Evolutionary conservation across 2,888 invertebrate species (phyloP), one percentile per base, ranked within the genome.

Genomic region (Atethmia centrago): DNA sequence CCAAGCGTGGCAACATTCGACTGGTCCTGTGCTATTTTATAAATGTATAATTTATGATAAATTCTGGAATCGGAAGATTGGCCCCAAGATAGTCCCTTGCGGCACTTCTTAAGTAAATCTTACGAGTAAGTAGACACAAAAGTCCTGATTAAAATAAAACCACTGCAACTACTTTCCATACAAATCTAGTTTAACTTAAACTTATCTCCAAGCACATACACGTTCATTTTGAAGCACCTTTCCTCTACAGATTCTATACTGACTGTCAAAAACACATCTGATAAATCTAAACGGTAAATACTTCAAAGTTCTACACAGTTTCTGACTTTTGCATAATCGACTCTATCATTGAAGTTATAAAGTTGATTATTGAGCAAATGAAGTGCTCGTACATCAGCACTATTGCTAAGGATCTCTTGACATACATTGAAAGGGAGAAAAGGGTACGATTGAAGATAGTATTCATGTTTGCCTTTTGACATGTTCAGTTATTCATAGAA

Each of bases 401-500:
- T 88, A 87, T 88, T 87, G 80, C 82, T 77, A 83, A 90, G 82
- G 74, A 84, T 82, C 86, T 86, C 87, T 90, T 85, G 86, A 86
- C 87, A 85, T 75, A 87, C 75, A 83, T 86, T 82, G 83, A 84
- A 85, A 85, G 83, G 83, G 78, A 85, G 87, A 85, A 89, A 89
- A 86, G 87, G 87, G 87, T 89, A 89, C 87, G 92, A 93, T 94
- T 89, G 80, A 69, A 92, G 94, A 94, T 94, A 94, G 91, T 88
- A 89, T 90, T 90, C 88, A 88, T 72, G 88, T 89, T 64, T 85
- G 88, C 90, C 91, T 88, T 92, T 92, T 90, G 90, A 90, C 88
- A 84, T 92, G 90, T 93, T 94, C 93, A 93, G 91, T 93, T 94
- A 94, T 94, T 94, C 94, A 94, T 94, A 87, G 92, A 93, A 90